phyloP scores from a whole-genome alignment of 2,888 invertebrate species.

The Neoitamus cyanurus region DNA sequence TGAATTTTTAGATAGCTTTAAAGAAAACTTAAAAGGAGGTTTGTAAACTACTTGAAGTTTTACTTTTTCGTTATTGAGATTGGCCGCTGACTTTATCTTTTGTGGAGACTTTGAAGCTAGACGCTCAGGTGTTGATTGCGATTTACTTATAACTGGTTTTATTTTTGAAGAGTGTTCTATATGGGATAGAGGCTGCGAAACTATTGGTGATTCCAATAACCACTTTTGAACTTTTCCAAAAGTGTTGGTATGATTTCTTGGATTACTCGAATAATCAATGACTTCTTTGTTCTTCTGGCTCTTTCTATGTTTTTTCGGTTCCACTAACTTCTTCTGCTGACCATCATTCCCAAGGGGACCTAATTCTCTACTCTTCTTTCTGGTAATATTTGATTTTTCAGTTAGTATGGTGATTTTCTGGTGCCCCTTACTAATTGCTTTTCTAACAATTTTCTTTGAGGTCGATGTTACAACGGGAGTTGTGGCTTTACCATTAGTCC shows the following conservation, averaged over 20 bases:
- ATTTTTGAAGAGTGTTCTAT: constrained; percentile 65
- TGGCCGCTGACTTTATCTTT: constrained; percentile 78
- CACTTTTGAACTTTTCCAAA: constrained; percentile 87
- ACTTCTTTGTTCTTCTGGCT: constrained; percentile 75
- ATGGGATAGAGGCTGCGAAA: constrained; percentile 64
- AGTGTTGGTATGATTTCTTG: constrained; percentile 66
- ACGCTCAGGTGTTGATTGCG: constrained; percentile 85
- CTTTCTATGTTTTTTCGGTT: constrained; percentile 67
- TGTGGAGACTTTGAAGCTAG: constrained; percentile 73
- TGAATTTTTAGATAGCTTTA: constrained; percentile 72
- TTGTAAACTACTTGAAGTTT: constrained; percentile 87
- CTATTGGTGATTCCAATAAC: constrained; percentile 78
- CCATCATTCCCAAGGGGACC: constrained; percentile 69
- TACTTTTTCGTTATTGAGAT: constrained; percentile 75
- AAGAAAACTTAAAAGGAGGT: constrained; percentile 87
- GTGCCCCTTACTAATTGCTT: not conserved
- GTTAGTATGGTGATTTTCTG: constrained; percentile 46
- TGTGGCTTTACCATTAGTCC: constrained; percentile 54
- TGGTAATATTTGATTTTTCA: constrained; percentile 62
- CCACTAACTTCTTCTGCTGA: constrained; percentile 61
- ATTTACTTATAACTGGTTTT: constrained; percentile 75
- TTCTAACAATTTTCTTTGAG: constrained; percentile 1
- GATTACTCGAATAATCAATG: constrained; percentile 76
- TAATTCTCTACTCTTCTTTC: constrained; percentile 66
- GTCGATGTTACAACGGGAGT: not conserved